Percentiles rank a stretch among this genome's conserved stretches.
Conservation (phyloP, 2,113 vertebrate species). For the Lophius piscatorius region DNA sequence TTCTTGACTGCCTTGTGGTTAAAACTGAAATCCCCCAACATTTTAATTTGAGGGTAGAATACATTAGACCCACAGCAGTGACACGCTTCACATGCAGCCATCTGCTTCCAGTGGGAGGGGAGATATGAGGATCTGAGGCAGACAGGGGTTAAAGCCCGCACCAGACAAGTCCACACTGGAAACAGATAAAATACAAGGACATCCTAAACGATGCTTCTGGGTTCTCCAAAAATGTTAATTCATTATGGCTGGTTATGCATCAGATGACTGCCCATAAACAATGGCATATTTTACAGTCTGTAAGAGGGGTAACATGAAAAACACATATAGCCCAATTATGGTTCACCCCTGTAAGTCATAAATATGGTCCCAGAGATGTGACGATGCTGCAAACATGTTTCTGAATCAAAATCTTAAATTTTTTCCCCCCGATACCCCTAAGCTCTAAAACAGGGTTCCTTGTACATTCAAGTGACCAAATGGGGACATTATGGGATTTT, state of each 20-base stretch:
- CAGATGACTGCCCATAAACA: conserved; percentile 62
- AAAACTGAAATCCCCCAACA: conserved; percentile 64
- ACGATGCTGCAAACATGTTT: conserved; percentile 11
- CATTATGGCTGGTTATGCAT: conserved; percentile 24
- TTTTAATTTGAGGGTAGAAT: conserved; percentile 80
- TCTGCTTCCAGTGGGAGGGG: conserved; percentile 73
- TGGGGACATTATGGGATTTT: conserved; percentile 58
- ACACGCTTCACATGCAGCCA: conserved; percentile 77
- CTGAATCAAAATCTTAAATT: not conserved
- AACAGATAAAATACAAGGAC: conserved; percentile 37
- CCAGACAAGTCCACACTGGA: conserved; percentile 47
- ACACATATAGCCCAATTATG: conserved; percentile 31
- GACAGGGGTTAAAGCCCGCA: conserved; percentile 58
- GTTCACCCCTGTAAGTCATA: not conserved
- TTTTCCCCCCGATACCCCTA: not conserved
- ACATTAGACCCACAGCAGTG: conserved; percentile 70
- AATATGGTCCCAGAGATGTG: conserved; percentile 13
- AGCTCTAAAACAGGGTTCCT: not conserved
- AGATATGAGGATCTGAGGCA: conserved; percentile 64
- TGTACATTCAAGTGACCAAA: conserved; percentile 54
- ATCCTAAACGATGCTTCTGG: conserved; percentile 21
- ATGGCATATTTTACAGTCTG: conserved; percentile 38
- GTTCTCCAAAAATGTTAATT: conserved; percentile 47
- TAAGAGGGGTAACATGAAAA: conserved; percentile 27
- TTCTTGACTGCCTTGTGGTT: conserved; percentile 49